Percentiles rank a stretch among this genome's conserved stretches.
phyloP scores from a whole-genome alignment of 2,113 vertebrate species.

The Pseudonaja textilis region DNA sequence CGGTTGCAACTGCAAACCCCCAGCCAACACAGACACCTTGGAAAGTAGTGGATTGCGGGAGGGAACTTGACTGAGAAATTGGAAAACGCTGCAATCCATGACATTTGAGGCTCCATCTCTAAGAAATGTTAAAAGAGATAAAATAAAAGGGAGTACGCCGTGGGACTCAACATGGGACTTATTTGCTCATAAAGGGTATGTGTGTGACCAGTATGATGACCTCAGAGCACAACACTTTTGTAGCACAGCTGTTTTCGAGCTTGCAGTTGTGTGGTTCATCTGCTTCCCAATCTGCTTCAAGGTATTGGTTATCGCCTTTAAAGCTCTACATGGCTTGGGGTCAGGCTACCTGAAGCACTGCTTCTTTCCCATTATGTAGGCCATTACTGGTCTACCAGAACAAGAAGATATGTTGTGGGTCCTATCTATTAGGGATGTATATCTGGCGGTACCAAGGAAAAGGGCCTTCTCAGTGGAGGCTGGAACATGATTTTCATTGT shows the following conservation, averaged over 20 bases:
- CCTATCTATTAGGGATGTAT: not conserved
- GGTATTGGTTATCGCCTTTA: not conserved
- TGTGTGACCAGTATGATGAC: not conserved
- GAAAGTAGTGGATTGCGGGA: not conserved
- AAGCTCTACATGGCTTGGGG: not conserved
- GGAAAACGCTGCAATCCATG: not conserved
- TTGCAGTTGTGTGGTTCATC: not conserved
- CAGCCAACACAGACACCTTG: not conserved
- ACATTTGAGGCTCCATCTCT: not conserved
- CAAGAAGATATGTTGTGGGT: not conserved
- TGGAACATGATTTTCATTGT: not conserved
- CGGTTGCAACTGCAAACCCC: not conserved
- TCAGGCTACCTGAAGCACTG: not conserved
- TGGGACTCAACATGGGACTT: not conserved
- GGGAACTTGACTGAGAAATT: not conserved
- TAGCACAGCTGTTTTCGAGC: not conserved
- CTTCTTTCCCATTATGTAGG: not conserved
- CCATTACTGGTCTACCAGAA: not conserved
- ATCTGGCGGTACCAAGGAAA: not conserved
- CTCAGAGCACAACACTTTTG: not conserved
- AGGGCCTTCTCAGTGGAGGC: not conserved
- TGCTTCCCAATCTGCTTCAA: not conserved
- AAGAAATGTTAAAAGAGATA: not conserved
- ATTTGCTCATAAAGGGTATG: not conserved
- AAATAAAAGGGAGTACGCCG: not conserved